Percentiles rank a stretch among this genome's conserved stretches.
Evolutionary conservation across 1,140 invertebrate species (phyloP).

Genomic region (Bombus sylvicola): DNA sequence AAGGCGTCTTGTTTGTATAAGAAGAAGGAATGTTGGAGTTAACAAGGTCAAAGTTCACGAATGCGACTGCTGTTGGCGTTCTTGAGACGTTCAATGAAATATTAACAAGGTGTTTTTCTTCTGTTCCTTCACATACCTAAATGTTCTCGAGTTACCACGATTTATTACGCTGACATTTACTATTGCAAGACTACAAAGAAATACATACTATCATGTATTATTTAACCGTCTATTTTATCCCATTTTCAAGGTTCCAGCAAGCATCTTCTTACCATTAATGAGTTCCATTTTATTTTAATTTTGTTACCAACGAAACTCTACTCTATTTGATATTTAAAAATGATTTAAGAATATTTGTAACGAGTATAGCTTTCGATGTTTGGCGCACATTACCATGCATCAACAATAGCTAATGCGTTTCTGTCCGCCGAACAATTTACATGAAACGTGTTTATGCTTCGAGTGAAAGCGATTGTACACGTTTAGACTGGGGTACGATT

Average conservation of each 20-base stretch:
- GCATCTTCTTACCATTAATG: neutral
- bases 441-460: neutral
- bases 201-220: neutral
- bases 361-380: neutral
- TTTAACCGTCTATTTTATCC: neutral
- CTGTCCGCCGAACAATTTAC: neutral
- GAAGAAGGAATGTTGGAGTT: neutral
- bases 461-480: conserved; percentile 8
- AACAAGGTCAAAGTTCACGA: conserved; percentile 9
- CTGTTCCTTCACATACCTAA: neutral
- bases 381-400: neutral
- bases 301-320: neutral
- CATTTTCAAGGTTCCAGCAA: neutral
- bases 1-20: too few species aligned
- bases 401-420: neutral
- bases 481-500: neutral
- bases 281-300: neutral
- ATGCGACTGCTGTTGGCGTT: neutral
- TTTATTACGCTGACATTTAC: neutral
- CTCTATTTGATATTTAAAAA: neutral
- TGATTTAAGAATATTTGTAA: neutral
- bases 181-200: neutral
- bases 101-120: conserved; percentile 9
- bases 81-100: neutral
- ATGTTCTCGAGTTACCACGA: neutral